Evolutionary conservation across 2,888 invertebrate genomes (phyloP).

Genomic region (Thereva nobilitata): DNA sequence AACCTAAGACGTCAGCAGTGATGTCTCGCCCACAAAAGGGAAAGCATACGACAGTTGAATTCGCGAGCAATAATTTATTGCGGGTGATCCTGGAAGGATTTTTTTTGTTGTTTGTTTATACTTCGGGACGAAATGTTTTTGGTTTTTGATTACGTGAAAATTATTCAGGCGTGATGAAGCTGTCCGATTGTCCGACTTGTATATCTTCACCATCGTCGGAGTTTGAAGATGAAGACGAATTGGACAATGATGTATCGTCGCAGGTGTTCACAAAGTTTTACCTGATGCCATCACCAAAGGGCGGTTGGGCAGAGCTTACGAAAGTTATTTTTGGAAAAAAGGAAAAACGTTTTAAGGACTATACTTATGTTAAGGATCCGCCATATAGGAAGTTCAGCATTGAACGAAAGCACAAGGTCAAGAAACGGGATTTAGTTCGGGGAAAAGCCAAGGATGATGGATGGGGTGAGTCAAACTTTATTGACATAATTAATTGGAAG

Average conservation of each 20-base stretch:
- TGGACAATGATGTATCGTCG: conserved; percentile 12
- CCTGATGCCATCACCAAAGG: conserved; percentile 20
- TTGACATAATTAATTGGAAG: too few relatives aligned
- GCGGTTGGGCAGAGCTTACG: conserved; percentile 33
- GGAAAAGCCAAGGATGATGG: background rate
- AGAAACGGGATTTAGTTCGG: conserved; percentile 44
- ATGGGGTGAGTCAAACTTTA: too few relatives aligned
- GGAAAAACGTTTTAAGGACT: background rate
- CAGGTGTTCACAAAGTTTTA: conserved; percentile 32
- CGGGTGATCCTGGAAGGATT: conserved; percentile 18
- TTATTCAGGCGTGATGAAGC: conserved; percentile 38
- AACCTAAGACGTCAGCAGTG: conserved; percentile 28
- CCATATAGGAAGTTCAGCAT: conserved; percentile 41
- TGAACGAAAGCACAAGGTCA: conserved; percentile 44
- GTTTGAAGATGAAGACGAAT: conserved; percentile 26
- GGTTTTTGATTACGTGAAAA: conserved; percentile 7
- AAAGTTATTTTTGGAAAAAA: conserved; percentile 36
- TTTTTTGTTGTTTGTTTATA: conserved; percentile 15
- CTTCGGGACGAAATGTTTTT: conserved; percentile 18
- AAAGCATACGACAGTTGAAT: background rate
- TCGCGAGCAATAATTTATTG: conserved; percentile 22
- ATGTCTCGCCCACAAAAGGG: conserved; percentile 34
- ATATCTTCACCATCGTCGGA: conserved; percentile 42
- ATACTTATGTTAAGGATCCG: conserved; percentile 4
- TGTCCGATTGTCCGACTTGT: conserved; percentile 44